Percentiles rank a stretch among this genome's conserved stretches.
Conservation (phyloP, 2,113 vertebrate species). For the Nesoenas mayeri region DNA sequence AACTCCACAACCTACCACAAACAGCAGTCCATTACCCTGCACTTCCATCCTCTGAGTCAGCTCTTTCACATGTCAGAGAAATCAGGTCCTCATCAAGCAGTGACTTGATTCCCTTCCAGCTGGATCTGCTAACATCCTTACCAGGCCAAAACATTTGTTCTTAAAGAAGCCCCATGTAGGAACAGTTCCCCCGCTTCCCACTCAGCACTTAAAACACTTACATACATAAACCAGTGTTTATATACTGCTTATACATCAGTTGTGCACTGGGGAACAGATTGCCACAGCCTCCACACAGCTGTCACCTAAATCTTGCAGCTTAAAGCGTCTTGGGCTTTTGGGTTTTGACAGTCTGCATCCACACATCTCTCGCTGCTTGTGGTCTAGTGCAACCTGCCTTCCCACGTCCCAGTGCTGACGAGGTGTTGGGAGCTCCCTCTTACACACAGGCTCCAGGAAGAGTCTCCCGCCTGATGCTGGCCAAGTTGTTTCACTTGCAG, state of each 20-base stretch:
- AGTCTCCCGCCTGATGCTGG: rapidly evolving
- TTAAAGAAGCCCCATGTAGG: not conserved
- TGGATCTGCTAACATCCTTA: constrained; percentile 4
- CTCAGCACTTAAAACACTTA: constrained; percentile 17
- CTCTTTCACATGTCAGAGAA: constrained; percentile 20
- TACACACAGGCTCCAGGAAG: rapidly evolving
- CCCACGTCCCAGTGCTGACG: rapidly evolving
- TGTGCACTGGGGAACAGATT: constrained; percentile 33
- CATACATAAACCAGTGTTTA: constrained; percentile 30
- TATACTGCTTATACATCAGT: constrained; percentile 15
- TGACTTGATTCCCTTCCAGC: constrained; percentile 33
- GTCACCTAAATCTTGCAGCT: constrained; percentile 1
- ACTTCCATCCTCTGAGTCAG: not conserved
- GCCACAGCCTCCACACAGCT: constrained; percentile 52
- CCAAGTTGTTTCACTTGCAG: not conserved
- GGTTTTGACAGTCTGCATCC: not conserved
- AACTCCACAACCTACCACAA: not conserved
- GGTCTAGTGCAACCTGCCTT: not conserved
- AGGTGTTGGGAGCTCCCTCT: not conserved
- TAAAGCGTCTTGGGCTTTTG: not conserved
- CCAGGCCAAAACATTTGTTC: constrained; percentile 54
- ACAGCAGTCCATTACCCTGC: not conserved
- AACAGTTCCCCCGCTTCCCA: not conserved
- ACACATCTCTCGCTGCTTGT: not conserved
- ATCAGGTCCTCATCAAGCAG: constrained; percentile 16